Base-by-base conservation (phyloP, 2,888 invertebrate genomes). In the Dinocampus coccinellae region DNA sequence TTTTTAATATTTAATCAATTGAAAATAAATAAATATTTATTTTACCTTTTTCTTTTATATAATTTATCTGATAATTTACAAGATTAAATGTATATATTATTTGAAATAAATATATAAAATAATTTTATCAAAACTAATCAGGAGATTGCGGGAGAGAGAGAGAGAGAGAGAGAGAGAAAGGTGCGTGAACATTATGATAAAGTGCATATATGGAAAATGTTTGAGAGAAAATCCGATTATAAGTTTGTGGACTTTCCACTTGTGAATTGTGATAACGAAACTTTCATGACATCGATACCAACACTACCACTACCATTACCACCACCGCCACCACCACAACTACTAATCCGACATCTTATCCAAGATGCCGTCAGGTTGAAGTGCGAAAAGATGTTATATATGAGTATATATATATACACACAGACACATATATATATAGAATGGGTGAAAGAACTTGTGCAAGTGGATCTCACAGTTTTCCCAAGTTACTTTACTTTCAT, bases 201-300 rank as follows among this genome's bases (percentile, higher is more conserved):
- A 24, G 55, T 66, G 57, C 57, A 57, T 66, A 52, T 53, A 22
- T 20, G 6, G 24, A 63, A 64, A 64, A 64, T 64, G 64, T 64
- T 64, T 16, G 10, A 52, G n/a, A 4, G 64, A 55, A 34, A 55
- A 66, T 36, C 57, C 16, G 66, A 66, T 66, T 66, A 66, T 57
- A 65, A 55, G 55, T 53, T 55, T 57, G n/a, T 13, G 36, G 33
- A 33, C 34, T 22, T 58, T 22, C 52, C 34, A 34, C 57, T 34
- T 53, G 53, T 26, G 24, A 66, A 57, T 66, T 66, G 26, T 57
- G 66, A 66, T 66, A 66, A 66, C 16, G 52, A 60, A 60, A 58
- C 29, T 68, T 60, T 20, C 39, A 26, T 39, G 22, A 42, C 67
- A 68, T 47, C 42, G 33, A 58, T 47, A 68, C 42, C 9, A 22